Evolutionary conservation across 2,888 invertebrate genomes (phyloP).

Genomic region (Erannis defoliaria): DNA sequence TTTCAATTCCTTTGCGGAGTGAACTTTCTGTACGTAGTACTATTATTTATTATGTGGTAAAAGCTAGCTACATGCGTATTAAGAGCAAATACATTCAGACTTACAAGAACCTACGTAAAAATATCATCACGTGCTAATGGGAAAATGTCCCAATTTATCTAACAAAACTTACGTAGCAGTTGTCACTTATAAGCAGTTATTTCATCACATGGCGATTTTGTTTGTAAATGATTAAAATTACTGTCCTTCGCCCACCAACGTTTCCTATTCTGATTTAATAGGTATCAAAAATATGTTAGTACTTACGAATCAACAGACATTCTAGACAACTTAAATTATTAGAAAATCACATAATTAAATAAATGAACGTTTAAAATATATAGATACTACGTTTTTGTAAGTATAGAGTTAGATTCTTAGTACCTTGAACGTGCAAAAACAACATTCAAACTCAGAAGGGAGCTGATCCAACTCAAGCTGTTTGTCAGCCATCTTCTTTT

Average conservation of each 20-base stretch:
- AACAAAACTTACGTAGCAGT: no score
- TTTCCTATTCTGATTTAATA: background rate
- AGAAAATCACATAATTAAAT: conserved; percentile 1
- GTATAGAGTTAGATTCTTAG: conserved; percentile 73
- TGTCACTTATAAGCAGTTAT: background rate
- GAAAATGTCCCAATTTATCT: no score
- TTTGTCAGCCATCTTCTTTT: conserved; percentile 90
- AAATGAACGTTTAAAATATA: conserved; percentile 10
- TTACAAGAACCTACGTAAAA: no score
- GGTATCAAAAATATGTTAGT: background rate
- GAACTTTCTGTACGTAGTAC: no score
- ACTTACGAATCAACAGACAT: conserved; percentile 25
- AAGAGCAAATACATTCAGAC: no score
- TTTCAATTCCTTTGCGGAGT: no score
- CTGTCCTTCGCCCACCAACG: no score
- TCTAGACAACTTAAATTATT: conserved; percentile 19
- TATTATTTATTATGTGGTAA: no score
- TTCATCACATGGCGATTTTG: background rate
- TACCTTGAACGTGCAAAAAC: conserved; percentile 98
- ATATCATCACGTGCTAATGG: no score
- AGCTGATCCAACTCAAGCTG: conserved; percentile 94
- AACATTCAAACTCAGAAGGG: conserved; percentile 98
- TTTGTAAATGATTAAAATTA: background rate
- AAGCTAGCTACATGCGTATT: no score
- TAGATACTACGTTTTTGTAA: background rate